Evolutionary conservation across 2,888 invertebrate species (phyloP).

Genomic region (Harpalus rufipes): DNA sequence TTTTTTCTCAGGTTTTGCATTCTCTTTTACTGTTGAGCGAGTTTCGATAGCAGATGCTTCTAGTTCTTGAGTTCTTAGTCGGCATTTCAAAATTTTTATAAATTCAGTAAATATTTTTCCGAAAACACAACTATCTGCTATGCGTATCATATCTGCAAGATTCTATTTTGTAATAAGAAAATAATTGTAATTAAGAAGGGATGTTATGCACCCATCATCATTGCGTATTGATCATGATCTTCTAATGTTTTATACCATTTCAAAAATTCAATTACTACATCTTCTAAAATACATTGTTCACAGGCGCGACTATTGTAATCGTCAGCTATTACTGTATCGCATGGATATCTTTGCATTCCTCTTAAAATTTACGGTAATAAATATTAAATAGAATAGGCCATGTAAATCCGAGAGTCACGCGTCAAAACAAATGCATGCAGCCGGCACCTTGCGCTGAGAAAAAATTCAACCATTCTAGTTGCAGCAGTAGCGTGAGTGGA

Average conservation of each 20-base stretch:
- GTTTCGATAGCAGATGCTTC: not conserved
- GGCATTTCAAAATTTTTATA: conserved; percentile 30
- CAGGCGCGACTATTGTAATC: conserved; percentile 68
- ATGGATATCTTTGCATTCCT: conserved; percentile 61
- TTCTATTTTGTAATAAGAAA: not conserved
- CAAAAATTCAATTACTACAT: conserved; percentile 64
- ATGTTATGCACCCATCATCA: conserved; percentile 63
- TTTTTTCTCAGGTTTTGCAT: conserved; percentile 10
- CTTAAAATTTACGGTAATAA: not conserved
- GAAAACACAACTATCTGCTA: conserved; percentile 67
- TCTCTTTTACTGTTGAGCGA: not conserved
- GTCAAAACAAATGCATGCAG: too few species aligned
- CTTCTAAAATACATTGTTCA: conserved; percentile 64
- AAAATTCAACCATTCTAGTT: too few species aligned
- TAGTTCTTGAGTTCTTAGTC: not conserved
- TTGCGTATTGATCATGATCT: conserved; percentile 67
- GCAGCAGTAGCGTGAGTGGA: too few species aligned
- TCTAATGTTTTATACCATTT: conserved; percentile 69
- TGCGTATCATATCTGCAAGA: conserved; percentile 65
- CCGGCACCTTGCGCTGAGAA: too few species aligned
- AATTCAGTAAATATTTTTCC: conserved; percentile 65
- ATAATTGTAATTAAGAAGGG: too few species aligned
- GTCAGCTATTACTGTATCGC: conserved; percentile 69
- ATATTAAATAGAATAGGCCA: too few species aligned
- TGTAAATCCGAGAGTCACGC: too few species aligned